Conservation (phyloP, 2,888 invertebrate species). For the Rhingia rostrata region DNA sequence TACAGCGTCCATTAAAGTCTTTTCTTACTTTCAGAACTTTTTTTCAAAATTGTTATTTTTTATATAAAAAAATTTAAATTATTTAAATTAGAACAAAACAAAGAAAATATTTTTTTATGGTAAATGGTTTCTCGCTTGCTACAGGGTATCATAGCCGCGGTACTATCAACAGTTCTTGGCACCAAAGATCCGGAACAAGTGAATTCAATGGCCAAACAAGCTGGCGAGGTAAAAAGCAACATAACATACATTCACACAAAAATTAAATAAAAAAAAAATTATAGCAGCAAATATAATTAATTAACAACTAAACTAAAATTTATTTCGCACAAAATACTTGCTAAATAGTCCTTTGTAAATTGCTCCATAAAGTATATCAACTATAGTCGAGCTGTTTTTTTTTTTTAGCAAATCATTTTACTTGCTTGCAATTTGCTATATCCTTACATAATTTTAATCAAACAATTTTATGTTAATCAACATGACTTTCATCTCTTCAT, state of each 20-base stretch:
- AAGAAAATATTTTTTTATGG: conserved; percentile 72
- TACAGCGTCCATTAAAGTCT: conserved; percentile 35
- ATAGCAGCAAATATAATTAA: conserved; percentile 12
- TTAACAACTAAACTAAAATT: conserved; percentile 56
- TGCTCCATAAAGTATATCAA: conserved; percentile 51
- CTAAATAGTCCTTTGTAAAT: conserved; percentile 70
- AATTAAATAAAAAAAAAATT: conserved; percentile 35
- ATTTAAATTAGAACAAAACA: conserved; percentile 22
- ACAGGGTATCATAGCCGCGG: conserved; percentile 96
- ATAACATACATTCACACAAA: conserved; percentile 72
- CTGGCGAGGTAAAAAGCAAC: conserved; percentile 92
- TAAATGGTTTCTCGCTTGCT: conserved; percentile 83
- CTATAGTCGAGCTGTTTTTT: conserved; percentile 24
- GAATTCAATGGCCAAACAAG: conserved; percentile 96
- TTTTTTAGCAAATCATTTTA: conserved; percentile 35
- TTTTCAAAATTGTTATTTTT: conserved; percentile 34
- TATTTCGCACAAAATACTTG: conserved; percentile 60
- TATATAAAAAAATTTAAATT: conserved; percentile 20
- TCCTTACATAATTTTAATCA: not conserved
- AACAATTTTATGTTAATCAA: not conserved
- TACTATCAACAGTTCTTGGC: conserved; percentile 95
- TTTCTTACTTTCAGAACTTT: conserved; percentile 15
- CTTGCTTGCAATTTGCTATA: conserved; percentile 30
- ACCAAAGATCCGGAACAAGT: conserved; percentile 95
- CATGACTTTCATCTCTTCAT: conserved; percentile 75